Percentiles rank a stretch among this genome's conserved stretches.
phyloP scores from a whole-genome alignment of 1,140 invertebrate species.

The Dendrolimus kikuchii region DNA sequence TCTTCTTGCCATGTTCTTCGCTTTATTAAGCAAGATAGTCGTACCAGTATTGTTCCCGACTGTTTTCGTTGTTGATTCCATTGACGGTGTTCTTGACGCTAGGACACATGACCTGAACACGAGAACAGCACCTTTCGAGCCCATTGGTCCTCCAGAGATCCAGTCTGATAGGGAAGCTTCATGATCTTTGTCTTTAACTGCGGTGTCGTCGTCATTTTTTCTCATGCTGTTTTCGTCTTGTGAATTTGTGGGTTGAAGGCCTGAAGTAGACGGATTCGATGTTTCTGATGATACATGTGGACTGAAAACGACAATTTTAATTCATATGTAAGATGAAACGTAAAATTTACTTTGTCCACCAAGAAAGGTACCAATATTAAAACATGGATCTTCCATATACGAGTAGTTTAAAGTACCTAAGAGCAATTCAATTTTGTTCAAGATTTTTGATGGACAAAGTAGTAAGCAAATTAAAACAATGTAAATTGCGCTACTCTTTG shows the following conservation, averaged over 20 bases:
- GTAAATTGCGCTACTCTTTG: too few relatives aligned
- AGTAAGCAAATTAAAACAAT: too few relatives aligned
- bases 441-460: too few relatives aligned
- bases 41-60: conserved; percentile 58
- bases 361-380: too few relatives aligned
- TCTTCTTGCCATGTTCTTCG: conserved; percentile 60
- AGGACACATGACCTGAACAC: conserved; percentile 74
- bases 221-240: conserved; percentile 47
- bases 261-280: conserved; percentile 59
- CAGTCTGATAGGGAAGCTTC: conserved; percentile 76
- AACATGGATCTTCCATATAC: too few relatives aligned
- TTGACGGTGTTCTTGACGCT: conserved; percentile 58
- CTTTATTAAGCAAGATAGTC: conserved; percentile 57
- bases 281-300: conserved; percentile 64
- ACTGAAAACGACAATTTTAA: conserved; percentile 29
- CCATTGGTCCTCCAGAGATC: conserved; percentile 71
- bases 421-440: too few relatives aligned
- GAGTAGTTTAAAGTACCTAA: too few relatives aligned
- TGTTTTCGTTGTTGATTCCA: conserved; percentile 56
- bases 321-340: too few relatives aligned
- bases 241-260: conserved; percentile 36
- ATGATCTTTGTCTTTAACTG: conserved; percentile 36
- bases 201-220: conserved; percentile 46
- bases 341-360: too few relatives aligned
- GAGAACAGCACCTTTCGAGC: conserved; percentile 69